phyloP scores from a whole-genome alignment of 2,888 invertebrate species.

The Meloe dianella region DNA sequence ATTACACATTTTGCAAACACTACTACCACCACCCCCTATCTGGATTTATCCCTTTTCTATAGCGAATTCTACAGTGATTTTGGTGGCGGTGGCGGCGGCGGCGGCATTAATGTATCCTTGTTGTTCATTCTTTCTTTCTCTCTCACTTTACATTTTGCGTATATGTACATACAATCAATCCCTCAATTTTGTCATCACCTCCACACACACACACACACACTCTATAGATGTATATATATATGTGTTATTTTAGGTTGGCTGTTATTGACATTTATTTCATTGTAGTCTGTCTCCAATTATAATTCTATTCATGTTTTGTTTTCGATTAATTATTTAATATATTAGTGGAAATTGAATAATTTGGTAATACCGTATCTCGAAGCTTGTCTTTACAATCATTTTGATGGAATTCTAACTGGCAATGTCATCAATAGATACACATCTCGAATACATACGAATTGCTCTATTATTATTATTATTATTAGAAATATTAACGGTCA shows the following conservation, averaged over 20 bases:
- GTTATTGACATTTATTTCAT: constrained; percentile 55
- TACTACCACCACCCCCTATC: constrained; percentile 29
- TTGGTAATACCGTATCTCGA: constrained; percentile 27
- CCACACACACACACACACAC: constrained; percentile 26
- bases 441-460: constrained; percentile 22
- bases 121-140: constrained; percentile 31
- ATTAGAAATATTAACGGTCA: constrained; percentile 9
- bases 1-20: constrained; percentile 55
- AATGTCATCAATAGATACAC: constrained; percentile 26
- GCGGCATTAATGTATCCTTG: constrained; percentile 15
- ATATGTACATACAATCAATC: constrained; percentile 19
- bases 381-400: constrained; percentile 16
- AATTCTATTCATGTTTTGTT: constrained; percentile 42
- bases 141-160: constrained; percentile 15
- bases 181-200: constrained; percentile 26
- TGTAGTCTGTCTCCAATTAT: constrained; percentile 45
- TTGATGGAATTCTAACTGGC: constrained; percentile 23
- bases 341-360: constrained; percentile 44
- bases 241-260: constrained; percentile 26
- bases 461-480: background rate
- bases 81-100: constrained; percentile 35
- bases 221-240: constrained; percentile 36
- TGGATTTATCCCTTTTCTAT: constrained; percentile 36
- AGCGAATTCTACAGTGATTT: constrained; percentile 40
- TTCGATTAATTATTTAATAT: constrained; percentile 42